Evolutionary conservation across 2,113 vertebrate genomes (phyloP), one percentile per base, ranked within the genome.

Genomic region (Clupea harengus): DNA sequence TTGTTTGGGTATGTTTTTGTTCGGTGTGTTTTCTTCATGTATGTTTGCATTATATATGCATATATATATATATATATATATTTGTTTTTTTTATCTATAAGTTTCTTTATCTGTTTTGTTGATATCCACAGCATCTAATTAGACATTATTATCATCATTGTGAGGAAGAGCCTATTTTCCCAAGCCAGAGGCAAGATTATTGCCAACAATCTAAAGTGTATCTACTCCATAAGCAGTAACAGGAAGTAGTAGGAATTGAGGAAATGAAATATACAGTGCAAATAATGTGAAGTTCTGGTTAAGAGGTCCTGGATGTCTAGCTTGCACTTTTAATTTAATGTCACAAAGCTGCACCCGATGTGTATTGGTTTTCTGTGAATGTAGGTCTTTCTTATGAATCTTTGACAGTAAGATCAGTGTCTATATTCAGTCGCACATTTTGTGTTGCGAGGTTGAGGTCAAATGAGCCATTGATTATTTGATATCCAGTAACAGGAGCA

Each of bases 11-110:
- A 64, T n/a, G 57, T 64, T 64, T 64, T 20, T 20, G 22, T 64
- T n/a, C 7, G 22, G 6, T 22, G 32, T 72, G n/a, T 87, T 84
- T 86, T 84, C 57, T 32, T 86, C 89, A 82, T 89, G 87, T 86
- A 84, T 72, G 84, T 87, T 44, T 89, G 86, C 80, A 49, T 60
- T 82, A 32, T 67, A 1, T 87, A 39, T 84, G 52, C 85, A 28
- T 72, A 3, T 72, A 32, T 72, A n/a, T 67, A 25, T 6, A 67
- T 22, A 54, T 54, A 17, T 54, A 17, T 67, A 25, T 67, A 6
- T 67, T 25, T 25, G 4, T 10, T 67, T 28, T 72, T 54, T 54
- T 18, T 67, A 25, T 67, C 20, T 67, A 67, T 25, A n/a, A 10
- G 20, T 67, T n/a, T 67, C 60, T 67, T 28, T 72, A 13, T 72